A percentile compares a stretch with the other conserved stretches of the same genome.
Conservation (phyloP, 2,113 vertebrate genomes). For the rabbit (Oryctolagus cuniculus) region DNA sequence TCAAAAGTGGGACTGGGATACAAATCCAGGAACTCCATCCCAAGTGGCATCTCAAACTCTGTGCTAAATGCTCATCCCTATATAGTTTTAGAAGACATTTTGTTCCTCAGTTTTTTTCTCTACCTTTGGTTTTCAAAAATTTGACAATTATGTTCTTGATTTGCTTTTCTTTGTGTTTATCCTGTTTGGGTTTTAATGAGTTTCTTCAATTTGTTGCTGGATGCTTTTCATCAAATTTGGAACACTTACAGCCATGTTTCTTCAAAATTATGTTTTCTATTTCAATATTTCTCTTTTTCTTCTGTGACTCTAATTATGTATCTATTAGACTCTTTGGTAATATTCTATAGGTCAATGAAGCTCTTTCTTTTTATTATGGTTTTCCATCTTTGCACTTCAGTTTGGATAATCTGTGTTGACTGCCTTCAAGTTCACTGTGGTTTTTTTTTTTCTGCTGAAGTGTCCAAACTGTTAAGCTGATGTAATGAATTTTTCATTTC, state of each 20-base stretch:
- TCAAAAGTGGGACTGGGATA: too few relatives aligned
- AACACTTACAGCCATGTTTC: neutral
- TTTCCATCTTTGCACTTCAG: conserved; percentile 2
- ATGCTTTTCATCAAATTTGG: neutral
- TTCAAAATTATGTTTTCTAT: neutral
- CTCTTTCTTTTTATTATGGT: neutral
- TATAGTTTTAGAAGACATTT: too few relatives aligned
- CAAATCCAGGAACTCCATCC: too few relatives aligned
- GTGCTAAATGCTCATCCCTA: too few relatives aligned
- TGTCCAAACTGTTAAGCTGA: neutral
- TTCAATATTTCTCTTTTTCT: neutral
- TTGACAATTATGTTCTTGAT: neutral
- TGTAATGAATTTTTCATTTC: neutral
- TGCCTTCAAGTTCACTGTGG: neutral
- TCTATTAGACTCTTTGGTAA: neutral
- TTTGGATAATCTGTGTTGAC: neutral
- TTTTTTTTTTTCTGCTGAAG: neutral
- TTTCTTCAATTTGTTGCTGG: neutral
- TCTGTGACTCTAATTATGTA: neutral
- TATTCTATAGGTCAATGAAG: neutral
- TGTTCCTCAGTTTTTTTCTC: neutral
- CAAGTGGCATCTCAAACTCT: too few relatives aligned
- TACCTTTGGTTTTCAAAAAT: neutral
- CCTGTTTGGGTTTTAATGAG: neutral
- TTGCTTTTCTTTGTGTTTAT: neutral